phyloP scores from a whole-genome alignment of 2,888 invertebrate genomes.

The Sarcophaga carnaria region DNA sequence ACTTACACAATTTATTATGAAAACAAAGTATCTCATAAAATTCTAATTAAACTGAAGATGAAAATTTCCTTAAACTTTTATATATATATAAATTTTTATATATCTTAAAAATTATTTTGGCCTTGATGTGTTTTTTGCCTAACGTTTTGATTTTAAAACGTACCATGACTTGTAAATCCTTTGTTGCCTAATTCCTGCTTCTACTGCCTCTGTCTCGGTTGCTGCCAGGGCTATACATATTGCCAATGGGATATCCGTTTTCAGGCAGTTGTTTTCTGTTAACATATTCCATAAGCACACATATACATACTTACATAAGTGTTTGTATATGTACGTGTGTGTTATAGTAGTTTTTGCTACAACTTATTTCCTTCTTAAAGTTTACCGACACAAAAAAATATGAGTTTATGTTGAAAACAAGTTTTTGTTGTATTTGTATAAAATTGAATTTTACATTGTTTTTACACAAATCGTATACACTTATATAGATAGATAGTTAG shows the following conservation, averaged over 20 bases:
- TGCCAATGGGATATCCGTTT: slow-evolving; percentile 55
- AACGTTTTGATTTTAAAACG: background rate
- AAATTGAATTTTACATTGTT: slow-evolving; percentile 58
- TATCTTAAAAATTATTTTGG: background rate
- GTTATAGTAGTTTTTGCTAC: slow-evolving; percentile 15
- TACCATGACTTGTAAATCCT: background rate
- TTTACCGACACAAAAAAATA: slow-evolving; percentile 46
- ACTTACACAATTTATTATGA: no score
- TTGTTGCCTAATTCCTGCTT: background rate
- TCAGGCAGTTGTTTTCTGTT: slow-evolving; percentile 32
- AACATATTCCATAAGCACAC: slow-evolving; percentile 2
- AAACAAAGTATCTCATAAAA: no score
- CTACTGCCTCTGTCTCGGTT: background rate
- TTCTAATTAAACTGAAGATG: no score
- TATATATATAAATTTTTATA: no score
- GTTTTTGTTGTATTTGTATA: slow-evolving; percentile 49
- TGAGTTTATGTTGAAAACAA: slow-evolving; percentile 56
- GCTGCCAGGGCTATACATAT: background rate
- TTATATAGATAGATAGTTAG: background rate
- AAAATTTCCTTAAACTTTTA: background rate
- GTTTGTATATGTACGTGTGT: background rate
- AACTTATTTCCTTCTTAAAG: slow-evolving; percentile 46
- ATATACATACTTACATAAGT: background rate
- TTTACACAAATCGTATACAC: background rate
- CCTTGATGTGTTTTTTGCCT: no score